phyloP scores from a whole-genome alignment of 2,888 invertebrate species.

The Torymus tubicola region DNA sequence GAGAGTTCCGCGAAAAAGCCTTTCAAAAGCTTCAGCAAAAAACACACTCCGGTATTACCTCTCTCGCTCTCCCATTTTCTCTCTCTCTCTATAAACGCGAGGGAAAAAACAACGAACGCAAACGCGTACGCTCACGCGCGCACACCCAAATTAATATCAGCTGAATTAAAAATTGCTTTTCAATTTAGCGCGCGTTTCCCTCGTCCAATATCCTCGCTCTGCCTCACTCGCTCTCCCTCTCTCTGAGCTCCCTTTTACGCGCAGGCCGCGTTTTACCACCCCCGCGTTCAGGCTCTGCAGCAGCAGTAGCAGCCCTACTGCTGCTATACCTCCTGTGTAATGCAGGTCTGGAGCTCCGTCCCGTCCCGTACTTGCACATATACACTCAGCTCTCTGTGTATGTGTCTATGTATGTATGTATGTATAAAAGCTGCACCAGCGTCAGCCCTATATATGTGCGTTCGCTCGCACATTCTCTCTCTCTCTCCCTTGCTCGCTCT shows the following conservation, averaged over 20 bases:
- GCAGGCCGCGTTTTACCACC: slow-evolving; percentile 25
- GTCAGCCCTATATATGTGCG: too few species aligned
- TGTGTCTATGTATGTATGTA: too few species aligned
- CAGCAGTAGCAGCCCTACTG: background rate
- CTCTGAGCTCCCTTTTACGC: slow-evolving; percentile 13
- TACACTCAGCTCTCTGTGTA: background rate
- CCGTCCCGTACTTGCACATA: background rate
- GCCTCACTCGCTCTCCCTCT: background rate
- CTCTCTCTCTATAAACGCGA: background rate
- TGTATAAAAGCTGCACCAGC: too few species aligned
- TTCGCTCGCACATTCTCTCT: background rate
- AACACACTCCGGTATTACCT: background rate
- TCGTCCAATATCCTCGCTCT: slow-evolving; percentile 36
- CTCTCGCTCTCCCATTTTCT: background rate
- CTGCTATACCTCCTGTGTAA: slow-evolving; percentile 1
- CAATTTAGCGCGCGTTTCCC: slow-evolving; percentile 44
- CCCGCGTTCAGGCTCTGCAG: background rate
- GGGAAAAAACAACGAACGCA: background rate
- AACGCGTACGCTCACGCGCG: background rate
- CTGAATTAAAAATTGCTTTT: slow-evolving; percentile 52
- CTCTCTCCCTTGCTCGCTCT: slow-evolving; percentile 12
- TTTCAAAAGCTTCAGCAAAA: slow-evolving; percentile 5
- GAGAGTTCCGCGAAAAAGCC: too few species aligned
- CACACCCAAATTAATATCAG: slow-evolving; percentile 39
- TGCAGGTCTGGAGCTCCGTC: slow-evolving; percentile 31